Evolutionary conservation across 2,113 vertebrate species (phyloP).

Genomic region (Notothenia coriiceps): DNA sequence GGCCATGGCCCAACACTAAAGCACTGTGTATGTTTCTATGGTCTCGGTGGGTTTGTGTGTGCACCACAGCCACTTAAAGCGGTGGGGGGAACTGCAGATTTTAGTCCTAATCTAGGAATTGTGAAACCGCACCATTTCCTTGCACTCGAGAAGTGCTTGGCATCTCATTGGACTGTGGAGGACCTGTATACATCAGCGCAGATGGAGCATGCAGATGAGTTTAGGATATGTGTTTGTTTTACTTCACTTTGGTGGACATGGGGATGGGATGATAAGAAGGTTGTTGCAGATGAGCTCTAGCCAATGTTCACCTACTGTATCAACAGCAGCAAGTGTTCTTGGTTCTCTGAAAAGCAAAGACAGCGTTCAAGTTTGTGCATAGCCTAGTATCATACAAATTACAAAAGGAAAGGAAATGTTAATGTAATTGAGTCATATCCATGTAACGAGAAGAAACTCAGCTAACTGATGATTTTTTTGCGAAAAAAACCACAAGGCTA

Average conservation of each 20-base stretch:
- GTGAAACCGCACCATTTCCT: slow-evolving; percentile 85
- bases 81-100: slow-evolving; percentile 75
- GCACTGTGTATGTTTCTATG: slow-evolving; percentile 86
- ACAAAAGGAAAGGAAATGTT: background rate
- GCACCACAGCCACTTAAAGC: slow-evolving; percentile 85
- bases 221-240: slow-evolving; percentile 48
- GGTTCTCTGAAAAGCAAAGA: background rate
- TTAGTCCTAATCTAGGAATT: slow-evolving; percentile 85
- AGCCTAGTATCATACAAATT: background rate
- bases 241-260: slow-evolving; percentile 28
- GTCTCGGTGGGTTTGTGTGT: slow-evolving; percentile 82
- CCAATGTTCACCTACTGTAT: slow-evolving; percentile 19
- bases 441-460: too few relatives aligned
- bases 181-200: slow-evolving; percentile 50
- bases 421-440: background rate
- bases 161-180: slow-evolving; percentile 52
- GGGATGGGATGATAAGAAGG: slow-evolving; percentile 2
- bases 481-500: too few relatives aligned
- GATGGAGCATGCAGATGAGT: slow-evolving; percentile 53
- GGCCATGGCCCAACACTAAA: slow-evolving; percentile 82
- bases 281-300: slow-evolving; percentile 8
- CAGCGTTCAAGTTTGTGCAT: background rate
- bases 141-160: slow-evolving; percentile 65
- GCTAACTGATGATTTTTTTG: too few relatives aligned
- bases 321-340: background rate